phyloP scores from a whole-genome alignment of 2,113 vertebrate species.

The Galemys pyrenaicus region DNA sequence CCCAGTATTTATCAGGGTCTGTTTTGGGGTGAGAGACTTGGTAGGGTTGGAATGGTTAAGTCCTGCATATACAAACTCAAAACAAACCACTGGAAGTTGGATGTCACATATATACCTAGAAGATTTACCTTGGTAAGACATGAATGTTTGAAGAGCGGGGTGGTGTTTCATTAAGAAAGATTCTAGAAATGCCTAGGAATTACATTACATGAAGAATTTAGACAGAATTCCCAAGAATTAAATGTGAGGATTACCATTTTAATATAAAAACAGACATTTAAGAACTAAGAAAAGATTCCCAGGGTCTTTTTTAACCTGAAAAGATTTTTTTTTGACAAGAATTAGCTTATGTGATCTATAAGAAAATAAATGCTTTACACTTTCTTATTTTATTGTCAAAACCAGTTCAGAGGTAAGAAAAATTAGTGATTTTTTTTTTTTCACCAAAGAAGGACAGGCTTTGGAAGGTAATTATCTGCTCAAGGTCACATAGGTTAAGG shows the following conservation, averaged over 20 bases:
- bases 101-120: background rate
- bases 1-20: background rate
- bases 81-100: background rate
- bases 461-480: background rate
- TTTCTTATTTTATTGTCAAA: constrained; percentile 5
- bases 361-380: constrained; percentile 48
- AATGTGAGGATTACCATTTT: background rate
- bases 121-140: background rate
- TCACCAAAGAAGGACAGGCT: background rate
- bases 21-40: background rate
- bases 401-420: background rate
- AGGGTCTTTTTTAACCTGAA: constrained; percentile 38
- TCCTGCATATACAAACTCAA: background rate
- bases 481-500: background rate
- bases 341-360: constrained; percentile 22
- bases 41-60: background rate
- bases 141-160: background rate
- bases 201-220: constrained; percentile 45
- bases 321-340: background rate
- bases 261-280: constrained; percentile 24
- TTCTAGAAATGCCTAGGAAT: background rate
- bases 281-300: background rate
- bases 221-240: background rate
- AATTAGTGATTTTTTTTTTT: background rate
- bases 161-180: background rate